These are phyloP conservation scores for Macroglossus sobrinus DNA, from an alignment of 2,113 vertebrate genomes.

Conservation along the genomic window DNA sequence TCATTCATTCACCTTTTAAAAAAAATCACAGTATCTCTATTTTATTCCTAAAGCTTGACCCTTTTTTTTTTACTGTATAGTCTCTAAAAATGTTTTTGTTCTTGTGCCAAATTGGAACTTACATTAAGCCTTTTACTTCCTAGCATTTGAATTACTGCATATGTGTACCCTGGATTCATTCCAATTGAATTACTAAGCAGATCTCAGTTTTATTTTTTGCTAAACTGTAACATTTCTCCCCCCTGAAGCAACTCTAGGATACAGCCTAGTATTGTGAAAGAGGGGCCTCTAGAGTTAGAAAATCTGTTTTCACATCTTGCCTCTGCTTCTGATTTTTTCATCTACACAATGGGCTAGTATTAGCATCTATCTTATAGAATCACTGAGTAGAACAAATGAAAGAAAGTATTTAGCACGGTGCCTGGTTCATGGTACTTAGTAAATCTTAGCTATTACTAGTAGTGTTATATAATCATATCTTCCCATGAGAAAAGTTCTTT, in stretches of 20 bases:
- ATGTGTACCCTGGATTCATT: not conserved
- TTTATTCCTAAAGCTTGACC: not conserved
- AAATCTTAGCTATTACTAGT: not conserved
- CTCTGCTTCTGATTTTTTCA: not conserved
- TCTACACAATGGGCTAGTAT: not conserved
- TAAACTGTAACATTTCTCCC: not conserved
- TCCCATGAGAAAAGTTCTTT: not conserved
- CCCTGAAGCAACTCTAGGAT: not conserved
- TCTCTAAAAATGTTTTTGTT: not conserved
- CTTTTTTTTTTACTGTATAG: not conserved
- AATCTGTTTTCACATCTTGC: not conserved
- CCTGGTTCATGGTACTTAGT: not conserved
- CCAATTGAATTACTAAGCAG: not conserved
- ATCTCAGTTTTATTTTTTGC: slow-evolving; percentile 18
- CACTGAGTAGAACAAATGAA: not conserved
- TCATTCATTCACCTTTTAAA: not conserved
- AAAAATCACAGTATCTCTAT: not conserved
- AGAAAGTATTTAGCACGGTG: not conserved
- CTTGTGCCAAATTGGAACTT: not conserved
- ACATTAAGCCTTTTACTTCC: not conserved
- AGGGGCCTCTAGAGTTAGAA: not conserved
- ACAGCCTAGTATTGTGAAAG: not conserved
- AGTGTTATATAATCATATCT: not conserved
- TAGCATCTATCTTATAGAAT: not conserved
- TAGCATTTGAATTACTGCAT: not conserved